A percentile compares a stretch with the other conserved stretches of the same genome.
These are phyloP conservation scores for Cheilosia pagana DNA, from an alignment of 2,888 invertebrate genomes.

Conservation along the genomic window DNA sequence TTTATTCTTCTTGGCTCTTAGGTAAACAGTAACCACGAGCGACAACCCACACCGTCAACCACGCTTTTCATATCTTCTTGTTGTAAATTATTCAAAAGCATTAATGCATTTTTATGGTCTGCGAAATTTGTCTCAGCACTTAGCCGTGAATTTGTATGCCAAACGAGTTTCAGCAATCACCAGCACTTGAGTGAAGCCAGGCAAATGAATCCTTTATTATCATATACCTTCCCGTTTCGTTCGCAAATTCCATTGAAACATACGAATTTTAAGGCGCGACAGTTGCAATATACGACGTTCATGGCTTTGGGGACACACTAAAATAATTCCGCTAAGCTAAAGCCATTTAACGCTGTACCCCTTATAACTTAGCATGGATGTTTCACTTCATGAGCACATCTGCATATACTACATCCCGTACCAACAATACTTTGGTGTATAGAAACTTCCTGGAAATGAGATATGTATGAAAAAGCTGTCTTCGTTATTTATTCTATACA, in stretches of 20 bases:
- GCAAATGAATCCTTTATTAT: conserved; percentile 33
- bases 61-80: conserved; percentile 19
- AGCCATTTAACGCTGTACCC: conserved; percentile 11
- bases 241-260: conserved; percentile 9
- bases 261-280: conserved; percentile 3
- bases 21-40: too few species aligned
- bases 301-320: conserved; percentile 10
- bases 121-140: conserved; percentile 42
- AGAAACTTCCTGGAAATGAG: not conserved
- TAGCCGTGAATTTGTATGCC: conserved; percentile 36
- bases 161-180: conserved; percentile 23
- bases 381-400: conserved; percentile 15
- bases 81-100: conserved; percentile 40
- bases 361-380: not conserved
- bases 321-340: conserved; percentile 17
- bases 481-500: conserved; percentile 5
- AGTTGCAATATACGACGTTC: not conserved
- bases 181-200: conserved; percentile 28
- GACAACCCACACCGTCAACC: conserved; percentile 11
- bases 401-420: not conserved
- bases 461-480: conserved; percentile 1
- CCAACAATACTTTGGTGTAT: not conserved
- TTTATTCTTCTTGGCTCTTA: conserved; percentile 3
- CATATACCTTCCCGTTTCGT: conserved; percentile 25
- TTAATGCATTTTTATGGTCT: conserved; percentile 49